Base-by-base conservation (phyloP, 2,113 vertebrate species). In the Esox niger region DNA sequence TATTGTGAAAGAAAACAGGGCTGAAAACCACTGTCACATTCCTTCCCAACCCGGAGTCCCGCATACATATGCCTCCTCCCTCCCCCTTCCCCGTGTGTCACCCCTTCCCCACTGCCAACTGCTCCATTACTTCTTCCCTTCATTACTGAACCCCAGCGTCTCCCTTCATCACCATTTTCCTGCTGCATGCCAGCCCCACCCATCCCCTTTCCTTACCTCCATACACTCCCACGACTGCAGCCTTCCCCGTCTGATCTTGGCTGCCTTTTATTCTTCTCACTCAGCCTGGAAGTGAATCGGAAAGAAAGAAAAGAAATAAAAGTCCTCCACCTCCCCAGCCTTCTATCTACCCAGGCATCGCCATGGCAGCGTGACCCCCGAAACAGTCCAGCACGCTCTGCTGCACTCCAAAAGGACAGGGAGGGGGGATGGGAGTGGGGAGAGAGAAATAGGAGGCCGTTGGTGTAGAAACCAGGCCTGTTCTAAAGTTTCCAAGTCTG, bases 1-100 rank as follows among this genome's bases (percentile, higher is more conserved):
- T 82, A 77, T 76, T 83, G 84, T 75, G 69, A 85, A 89, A 82
- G 81, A 88, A 85, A 88, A 85, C 81, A 84, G 81, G 76, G 70
- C 69, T 25, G 56, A 76, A 84, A 86, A 82, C 75, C 82, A 33
- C 65, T 1, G 76, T 75, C 64, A 33, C 85, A 85, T 89, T 89
- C 84, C 69, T 80, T 79, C 80, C 78, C 77, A 67, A 64, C 68
- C 76, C 32, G 74, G 57, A 69, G 23, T 66, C 60, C 54, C 78
- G 76, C 70, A 61, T 70, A 74, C 75, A 60, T 59, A 68, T 47
- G 63, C 69, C 30, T 33, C 32, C 77, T 64, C 74, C 78, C 80
- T 33, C 73, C 74, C 79, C 23, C 64, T 74, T 62, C 72, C 68
- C 66, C 23, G 65, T 73, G 73, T 27, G 6, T 29, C 25, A 26